Evolutionary conservation across 2,113 vertebrate species (phyloP).

Genomic region (Oncorhynchus nerka): DNA sequence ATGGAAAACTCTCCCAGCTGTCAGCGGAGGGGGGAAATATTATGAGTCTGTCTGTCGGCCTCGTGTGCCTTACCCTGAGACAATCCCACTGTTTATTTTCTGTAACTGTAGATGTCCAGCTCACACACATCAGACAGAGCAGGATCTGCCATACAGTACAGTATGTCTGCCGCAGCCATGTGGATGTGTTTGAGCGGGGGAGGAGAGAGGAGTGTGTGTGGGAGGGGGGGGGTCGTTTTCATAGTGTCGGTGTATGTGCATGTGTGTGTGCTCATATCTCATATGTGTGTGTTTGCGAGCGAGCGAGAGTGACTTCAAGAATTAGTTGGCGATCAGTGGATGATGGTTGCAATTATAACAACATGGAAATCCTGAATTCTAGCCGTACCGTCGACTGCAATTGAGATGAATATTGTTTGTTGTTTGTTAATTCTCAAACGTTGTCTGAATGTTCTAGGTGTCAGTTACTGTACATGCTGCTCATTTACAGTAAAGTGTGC

Average conservation of each 20-base stretch:
- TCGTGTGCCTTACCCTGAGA: conserved; percentile 64
- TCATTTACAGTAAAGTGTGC: no score
- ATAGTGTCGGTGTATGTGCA: conserved; percentile 16
- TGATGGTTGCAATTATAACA: conserved; percentile 47
- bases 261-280: conserved; percentile 21
- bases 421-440: no score
- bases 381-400: no score
- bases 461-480: conserved; percentile 23
- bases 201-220: conserved; percentile 6
- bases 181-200: conserved; percentile 13
- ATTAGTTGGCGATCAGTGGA: conserved; percentile 46
- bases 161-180: no score
- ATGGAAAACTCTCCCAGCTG: conserved; percentile 70
- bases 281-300: conserved; percentile 18
- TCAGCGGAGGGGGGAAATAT: conserved; percentile 66
- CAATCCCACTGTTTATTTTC: conserved; percentile 74
- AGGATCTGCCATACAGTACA: conserved; percentile 31
- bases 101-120: conserved; percentile 64
- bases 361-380: conserved; percentile 23
- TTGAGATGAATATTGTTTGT: no score
- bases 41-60: conserved; percentile 64
- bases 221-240: no score
- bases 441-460: conserved; percentile 13
- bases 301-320: conserved; percentile 20
- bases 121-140: conserved; percentile 60